phyloP scores from a whole-genome alignment of 2,797 vertebrate genomes.

The Poeciliopsis gracilis region DNA sequence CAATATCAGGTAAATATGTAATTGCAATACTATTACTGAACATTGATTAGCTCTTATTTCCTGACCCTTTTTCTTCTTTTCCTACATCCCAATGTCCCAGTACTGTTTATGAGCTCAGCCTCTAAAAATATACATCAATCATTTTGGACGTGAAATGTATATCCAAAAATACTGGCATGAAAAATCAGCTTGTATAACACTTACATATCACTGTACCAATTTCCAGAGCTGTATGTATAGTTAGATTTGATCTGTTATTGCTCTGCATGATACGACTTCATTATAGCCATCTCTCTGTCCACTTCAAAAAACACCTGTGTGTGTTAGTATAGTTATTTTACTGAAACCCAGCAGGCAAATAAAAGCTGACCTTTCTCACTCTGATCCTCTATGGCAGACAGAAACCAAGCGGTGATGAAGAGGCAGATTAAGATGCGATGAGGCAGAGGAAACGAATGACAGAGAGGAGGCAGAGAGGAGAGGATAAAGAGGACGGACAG shows the following conservation, averaged over 20 bases:
- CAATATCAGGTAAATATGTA: background rate
- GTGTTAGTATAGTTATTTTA: slow-evolving; percentile 3
- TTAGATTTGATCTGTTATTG: background rate
- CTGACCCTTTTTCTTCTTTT: background rate
- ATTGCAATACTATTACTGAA: background rate
- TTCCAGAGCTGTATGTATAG: too few relatives aligned
- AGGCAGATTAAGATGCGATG: slow-evolving; percentile 26
- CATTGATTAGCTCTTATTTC: background rate
- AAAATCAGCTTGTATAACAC: background rate
- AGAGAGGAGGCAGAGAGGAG: slow-evolving; percentile 26
- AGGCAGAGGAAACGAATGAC: slow-evolving; percentile 11
- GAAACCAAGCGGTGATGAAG: slow-evolving; percentile 19
- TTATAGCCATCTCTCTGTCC: background rate
- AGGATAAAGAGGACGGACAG: slow-evolving; percentile 36
- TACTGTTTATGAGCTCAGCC: background rate
- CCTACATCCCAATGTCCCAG: background rate
- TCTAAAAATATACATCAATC: background rate
- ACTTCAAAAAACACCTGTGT: background rate
- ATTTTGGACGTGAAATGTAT: background rate
- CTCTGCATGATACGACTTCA: background rate
- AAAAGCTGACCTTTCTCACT: background rate
- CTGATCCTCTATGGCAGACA: slow-evolving; percentile 24
- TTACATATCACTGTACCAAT: background rate
- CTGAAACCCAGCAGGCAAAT: slow-evolving; percentile 15
- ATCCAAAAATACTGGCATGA: background rate